Percentiles rank a stretch among this genome's conserved stretches.
Conservation (phyloP, 2,888 invertebrate species). For the Dynastes hyllus region DNA sequence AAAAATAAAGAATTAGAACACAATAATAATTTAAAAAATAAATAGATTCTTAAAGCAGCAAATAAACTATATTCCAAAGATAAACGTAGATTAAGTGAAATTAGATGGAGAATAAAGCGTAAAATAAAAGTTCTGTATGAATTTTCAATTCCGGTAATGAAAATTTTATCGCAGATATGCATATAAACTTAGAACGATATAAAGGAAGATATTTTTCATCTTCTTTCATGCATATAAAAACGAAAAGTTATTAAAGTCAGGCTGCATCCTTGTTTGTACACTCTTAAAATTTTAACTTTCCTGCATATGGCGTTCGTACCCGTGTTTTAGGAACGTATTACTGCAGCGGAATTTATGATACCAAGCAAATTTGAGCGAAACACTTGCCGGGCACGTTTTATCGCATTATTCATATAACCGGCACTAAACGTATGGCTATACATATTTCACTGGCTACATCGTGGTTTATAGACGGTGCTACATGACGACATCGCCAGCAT, state of each 20-base stretch:
- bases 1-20: too few relatives aligned
- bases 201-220: conserved; percentile 4
- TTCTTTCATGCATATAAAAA: neutral
- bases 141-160: neutral
- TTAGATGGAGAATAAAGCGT: too few relatives aligned
- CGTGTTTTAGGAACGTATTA: conserved; percentile 5
- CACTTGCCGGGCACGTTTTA: conserved; percentile 21
- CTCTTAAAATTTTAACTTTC: conserved; percentile 30
- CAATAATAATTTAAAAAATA: too few relatives aligned
- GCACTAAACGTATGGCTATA: neutral
- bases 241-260: conserved; percentile 15
- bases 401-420: conserved; percentile 23
- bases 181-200: conserved; percentile 7
- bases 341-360: conserved; percentile 20
- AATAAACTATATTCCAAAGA: too few relatives aligned
- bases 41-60: too few relatives aligned
- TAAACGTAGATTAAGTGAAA: too few relatives aligned
- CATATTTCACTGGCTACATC: conserved; percentile 1
- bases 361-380: conserved; percentile 29
- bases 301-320: neutral
- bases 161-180: conserved; percentile 2
- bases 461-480: conserved; percentile 19
- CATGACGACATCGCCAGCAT: neutral
- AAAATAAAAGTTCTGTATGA: neutral
- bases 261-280: conserved; percentile 27